phyloP scores from a whole-genome alignment of 2,888 invertebrate genomes.

The Tetheella fluctuosa region DNA sequence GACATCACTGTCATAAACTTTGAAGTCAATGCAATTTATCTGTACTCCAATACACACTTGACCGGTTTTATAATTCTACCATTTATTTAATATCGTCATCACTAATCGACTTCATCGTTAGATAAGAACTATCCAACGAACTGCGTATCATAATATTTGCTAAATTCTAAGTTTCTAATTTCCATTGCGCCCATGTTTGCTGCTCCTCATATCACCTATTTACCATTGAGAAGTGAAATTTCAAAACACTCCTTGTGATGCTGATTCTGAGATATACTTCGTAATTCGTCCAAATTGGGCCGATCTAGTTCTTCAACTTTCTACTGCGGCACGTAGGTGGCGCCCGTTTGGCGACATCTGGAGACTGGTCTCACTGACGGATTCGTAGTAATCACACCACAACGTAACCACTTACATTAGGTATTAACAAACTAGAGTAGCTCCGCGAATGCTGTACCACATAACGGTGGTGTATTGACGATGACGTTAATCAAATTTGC shows the following conservation, averaged over 20 bases:
- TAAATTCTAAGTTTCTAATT: conserved; percentile 27
- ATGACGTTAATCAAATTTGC: conserved; percentile 43
- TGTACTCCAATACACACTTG: neutral
- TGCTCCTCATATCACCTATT: conserved; percentile 27
- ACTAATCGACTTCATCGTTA: neutral
- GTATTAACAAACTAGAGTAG: conserved; percentile 24
- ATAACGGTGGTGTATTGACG: conserved; percentile 33
- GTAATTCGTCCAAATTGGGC: conserved; percentile 66
- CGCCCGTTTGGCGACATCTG: conserved; percentile 59
- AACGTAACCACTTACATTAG: conserved; percentile 35
- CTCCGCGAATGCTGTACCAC: conserved; percentile 30
- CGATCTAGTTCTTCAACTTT: conserved; percentile 81
- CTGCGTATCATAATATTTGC: conserved; percentile 9
- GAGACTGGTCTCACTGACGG: conserved; percentile 49
- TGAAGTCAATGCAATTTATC: neutral
- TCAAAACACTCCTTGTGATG: conserved; percentile 48
- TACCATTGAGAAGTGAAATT: conserved; percentile 57
- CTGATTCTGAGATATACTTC: conserved; percentile 56
- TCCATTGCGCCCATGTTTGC: conserved; percentile 28
- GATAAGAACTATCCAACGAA: neutral
- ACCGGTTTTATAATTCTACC: neutral
- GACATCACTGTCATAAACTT: too few species aligned
- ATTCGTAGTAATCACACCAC: conserved; percentile 42
- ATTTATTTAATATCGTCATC: neutral
- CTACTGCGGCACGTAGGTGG: conserved; percentile 71